phyloP scores from a whole-genome alignment of 2,888 invertebrate genomes.

The Merodon equestris region DNA sequence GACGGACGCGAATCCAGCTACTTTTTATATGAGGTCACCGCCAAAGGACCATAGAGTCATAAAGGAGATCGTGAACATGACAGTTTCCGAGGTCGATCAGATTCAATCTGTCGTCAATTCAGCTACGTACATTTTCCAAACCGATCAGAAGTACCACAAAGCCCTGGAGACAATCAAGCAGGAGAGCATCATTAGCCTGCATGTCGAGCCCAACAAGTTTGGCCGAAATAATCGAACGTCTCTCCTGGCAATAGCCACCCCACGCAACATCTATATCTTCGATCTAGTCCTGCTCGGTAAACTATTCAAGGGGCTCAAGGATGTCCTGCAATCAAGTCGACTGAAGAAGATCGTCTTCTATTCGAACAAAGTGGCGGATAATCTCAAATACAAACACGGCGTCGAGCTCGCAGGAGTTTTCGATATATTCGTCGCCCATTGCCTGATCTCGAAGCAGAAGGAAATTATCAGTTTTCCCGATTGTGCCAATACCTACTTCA shows the following conservation, averaged over 20 bases:
- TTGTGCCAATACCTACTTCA: conserved; percentile 68
- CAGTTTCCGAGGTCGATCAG: conserved; percentile 34
- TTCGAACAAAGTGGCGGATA: conserved; percentile 71
- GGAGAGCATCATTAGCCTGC: conserved; percentile 69
- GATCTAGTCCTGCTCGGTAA: conserved; percentile 71
- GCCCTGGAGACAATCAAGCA: conserved; percentile 71
- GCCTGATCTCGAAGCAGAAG: conserved; percentile 67
- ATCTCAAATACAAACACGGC: conserved; percentile 71
- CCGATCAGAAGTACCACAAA: conserved; percentile 72
- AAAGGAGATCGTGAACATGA: conserved; percentile 12
- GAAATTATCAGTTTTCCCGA: conserved; percentile 63
- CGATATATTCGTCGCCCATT: conserved; percentile 72
- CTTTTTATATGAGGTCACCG: too few relatives aligned
- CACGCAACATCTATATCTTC: conserved; percentile 71
- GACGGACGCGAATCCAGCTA: too few relatives aligned
- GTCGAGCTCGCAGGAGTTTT: conserved; percentile 71
- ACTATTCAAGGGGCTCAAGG: conserved; percentile 71
- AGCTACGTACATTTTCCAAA: conserved; percentile 70
- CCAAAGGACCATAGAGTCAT: neutral
- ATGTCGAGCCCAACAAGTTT: conserved; percentile 70
- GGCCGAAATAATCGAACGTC: conserved; percentile 71
- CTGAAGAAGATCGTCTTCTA: conserved; percentile 72
- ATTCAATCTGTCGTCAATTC: conserved; percentile 45
- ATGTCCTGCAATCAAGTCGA: conserved; percentile 69
- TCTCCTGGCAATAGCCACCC: conserved; percentile 70